Conservation (phyloP, 2,113 vertebrate species). For the Brachyhypopomus gauderio region DNA sequence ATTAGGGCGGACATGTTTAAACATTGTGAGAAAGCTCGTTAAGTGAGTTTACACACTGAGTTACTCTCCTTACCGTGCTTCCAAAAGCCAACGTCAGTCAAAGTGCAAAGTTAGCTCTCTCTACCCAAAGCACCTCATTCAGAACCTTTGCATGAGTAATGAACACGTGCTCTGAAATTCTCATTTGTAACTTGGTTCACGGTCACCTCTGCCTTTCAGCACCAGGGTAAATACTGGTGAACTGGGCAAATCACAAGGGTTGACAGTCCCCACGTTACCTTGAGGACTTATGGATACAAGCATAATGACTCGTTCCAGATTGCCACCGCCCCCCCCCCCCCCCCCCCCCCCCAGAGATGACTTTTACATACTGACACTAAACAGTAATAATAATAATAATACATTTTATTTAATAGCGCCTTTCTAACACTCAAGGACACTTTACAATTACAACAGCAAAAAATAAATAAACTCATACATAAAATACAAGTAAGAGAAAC, state of each 20-base stretch:
- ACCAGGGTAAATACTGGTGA: constrained; percentile 18
- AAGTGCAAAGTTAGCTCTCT: constrained; percentile 8
- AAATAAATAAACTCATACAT: no score
- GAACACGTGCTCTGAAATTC: background rate
- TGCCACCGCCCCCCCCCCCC: background rate
- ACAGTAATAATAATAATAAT: no score
- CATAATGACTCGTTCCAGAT: constrained; percentile 24
- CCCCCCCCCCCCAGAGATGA: no score
- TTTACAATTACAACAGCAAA: no score
- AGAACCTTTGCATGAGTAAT: background rate
- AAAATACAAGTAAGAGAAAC: no score
- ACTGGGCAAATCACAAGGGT: background rate
- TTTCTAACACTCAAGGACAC: no score
- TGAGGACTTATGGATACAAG: constrained; percentile 16
- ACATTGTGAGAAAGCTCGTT: constrained; percentile 60
- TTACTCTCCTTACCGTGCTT: constrained; percentile 53
- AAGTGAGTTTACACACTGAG: constrained; percentile 63
- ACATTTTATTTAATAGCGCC: no score
- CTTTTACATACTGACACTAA: no score
- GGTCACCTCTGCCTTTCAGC: background rate
- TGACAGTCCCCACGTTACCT: background rate
- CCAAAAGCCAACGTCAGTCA: constrained; percentile 60
- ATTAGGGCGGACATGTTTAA: constrained; percentile 58
- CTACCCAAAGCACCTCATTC: background rate
- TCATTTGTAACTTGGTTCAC: background rate